Evolutionary conservation across 2,888 invertebrate genomes (phyloP).

Genomic region (Phalera bucephala): DNA sequence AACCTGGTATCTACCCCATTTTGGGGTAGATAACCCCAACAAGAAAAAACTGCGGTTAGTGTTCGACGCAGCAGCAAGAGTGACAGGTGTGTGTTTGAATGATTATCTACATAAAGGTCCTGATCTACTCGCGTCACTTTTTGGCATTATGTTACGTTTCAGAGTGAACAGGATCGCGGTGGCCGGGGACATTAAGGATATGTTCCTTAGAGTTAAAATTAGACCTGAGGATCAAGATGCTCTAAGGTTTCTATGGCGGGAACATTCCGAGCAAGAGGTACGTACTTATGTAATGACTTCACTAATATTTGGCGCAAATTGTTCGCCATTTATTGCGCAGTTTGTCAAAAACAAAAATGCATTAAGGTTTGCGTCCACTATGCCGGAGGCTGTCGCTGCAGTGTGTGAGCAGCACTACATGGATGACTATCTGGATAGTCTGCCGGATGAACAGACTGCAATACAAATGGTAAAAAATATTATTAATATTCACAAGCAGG

Average conservation of each 20-base stretch:
- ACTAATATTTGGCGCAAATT: conserved; percentile 7
- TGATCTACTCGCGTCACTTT: too few relatives aligned
- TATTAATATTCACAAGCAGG: conserved; percentile 19
- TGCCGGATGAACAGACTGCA: conserved; percentile 14
- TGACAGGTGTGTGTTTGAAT: conserved; percentile 14
- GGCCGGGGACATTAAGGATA: conserved; percentile 14
- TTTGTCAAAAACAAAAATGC: conserved; percentile 29
- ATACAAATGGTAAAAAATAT: conserved; percentile 15
- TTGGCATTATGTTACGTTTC: conserved; percentile 16
- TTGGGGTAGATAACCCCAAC: conserved; percentile 27
- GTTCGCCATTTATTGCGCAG: conserved; percentile 10
- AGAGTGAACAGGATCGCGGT: conserved; percentile 16
- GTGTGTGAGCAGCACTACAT: conserved; percentile 19
- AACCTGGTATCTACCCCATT: conserved; percentile 31
- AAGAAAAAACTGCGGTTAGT: conserved; percentile 25
- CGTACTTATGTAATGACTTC: conserved; percentile 2
- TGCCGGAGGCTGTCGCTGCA: conserved; percentile 16
- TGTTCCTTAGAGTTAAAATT: too few relatives aligned
- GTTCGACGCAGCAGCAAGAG: conserved; percentile 21
- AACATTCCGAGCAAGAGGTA: not conserved
- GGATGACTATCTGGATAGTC: conserved; percentile 29
- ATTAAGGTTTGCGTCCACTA: conserved; percentile 2
- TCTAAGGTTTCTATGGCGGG: conserved; percentile 10
- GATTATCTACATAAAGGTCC: too few relatives aligned
- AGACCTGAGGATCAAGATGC: conserved; percentile 14